Percentiles rank a stretch among this genome's conserved stretches.
These are phyloP conservation scores for Palaemon carinicauda DNA, from an alignment of 1,140 invertebrate species.

Conservation along the genomic window DNA sequence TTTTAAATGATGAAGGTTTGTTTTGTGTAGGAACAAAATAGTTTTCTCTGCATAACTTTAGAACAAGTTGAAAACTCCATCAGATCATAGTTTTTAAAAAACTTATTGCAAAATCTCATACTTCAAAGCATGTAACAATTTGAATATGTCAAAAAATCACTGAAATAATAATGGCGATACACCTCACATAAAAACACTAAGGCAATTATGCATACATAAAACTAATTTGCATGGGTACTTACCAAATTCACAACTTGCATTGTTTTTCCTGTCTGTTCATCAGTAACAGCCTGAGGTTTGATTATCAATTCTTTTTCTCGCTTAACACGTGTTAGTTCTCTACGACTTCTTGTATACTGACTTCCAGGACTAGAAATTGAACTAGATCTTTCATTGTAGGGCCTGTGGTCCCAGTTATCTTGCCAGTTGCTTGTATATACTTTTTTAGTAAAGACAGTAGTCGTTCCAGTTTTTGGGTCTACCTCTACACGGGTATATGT, in stretches of 20 bases:
- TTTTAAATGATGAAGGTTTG: too few species aligned
- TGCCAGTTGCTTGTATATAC: background rate
- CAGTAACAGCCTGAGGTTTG: conserved; percentile 73
- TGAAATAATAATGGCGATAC: too few species aligned
- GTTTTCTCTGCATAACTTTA: too few species aligned
- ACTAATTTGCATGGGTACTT: conserved; percentile 59
- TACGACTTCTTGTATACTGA: conserved; percentile 19
- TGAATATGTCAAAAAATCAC: too few species aligned
- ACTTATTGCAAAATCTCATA: too few species aligned
- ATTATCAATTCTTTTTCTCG: conserved; percentile 78
- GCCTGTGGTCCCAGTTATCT: conserved; percentile 12
- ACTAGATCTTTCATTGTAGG: background rate
- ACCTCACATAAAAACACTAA: background rate
- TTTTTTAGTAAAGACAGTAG: conserved; percentile 23
- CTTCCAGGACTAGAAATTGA: background rate
- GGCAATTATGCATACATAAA: background rate
- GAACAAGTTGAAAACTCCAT: too few species aligned
- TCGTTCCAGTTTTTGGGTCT: conserved; percentile 32
- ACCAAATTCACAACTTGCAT: conserved; percentile 81
- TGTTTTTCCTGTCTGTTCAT: conserved; percentile 75
- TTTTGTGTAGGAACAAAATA: too few species aligned
- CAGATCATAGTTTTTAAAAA: too few species aligned
- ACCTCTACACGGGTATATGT: conserved; percentile 39
- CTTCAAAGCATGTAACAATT: too few species aligned
- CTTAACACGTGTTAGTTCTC: conserved; percentile 65